Percentiles rank a stretch among this genome's conserved stretches.
Conservation (phyloP, 2,113 vertebrate species). For the Gobio gobio region DNA sequence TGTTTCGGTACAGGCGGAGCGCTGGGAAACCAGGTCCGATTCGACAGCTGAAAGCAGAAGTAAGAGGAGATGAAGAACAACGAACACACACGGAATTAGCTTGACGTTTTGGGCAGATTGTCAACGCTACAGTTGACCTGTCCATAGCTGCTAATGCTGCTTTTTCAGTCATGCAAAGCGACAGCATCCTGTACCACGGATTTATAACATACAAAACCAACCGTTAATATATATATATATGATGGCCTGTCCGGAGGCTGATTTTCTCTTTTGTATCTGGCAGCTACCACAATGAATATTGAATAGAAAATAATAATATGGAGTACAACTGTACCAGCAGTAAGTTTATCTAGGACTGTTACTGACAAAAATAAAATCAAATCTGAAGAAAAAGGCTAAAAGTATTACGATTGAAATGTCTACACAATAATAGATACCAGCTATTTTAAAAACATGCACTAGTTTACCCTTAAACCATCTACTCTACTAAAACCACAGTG, state of each 20-base stretch:
- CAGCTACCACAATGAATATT: slow-evolving; percentile 80
- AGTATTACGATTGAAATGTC: slow-evolving; percentile 88
- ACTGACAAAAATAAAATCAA: slow-evolving; percentile 85
- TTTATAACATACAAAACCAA: slow-evolving; percentile 65
- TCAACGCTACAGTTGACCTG: slow-evolving; percentile 63
- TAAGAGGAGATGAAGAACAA: slow-evolving; percentile 64
- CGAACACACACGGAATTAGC: slow-evolving; percentile 33
- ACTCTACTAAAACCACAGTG: slow-evolving; percentile 84
- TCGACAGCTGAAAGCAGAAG: slow-evolving; percentile 65
- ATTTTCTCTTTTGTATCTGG: slow-evolving; percentile 68
- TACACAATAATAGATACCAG: slow-evolving; percentile 99
- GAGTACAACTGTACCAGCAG: slow-evolving; percentile 99
- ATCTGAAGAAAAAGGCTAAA: slow-evolving; percentile 85
- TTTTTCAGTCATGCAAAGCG: slow-evolving; percentile 66
- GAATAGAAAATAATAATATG: slow-evolving; percentile 81
- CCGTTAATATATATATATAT: slow-evolving; percentile 34
- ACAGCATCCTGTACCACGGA: slow-evolving; percentile 78
- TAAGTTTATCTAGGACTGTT: slow-evolving; percentile 91
- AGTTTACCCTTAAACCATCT: slow-evolving; percentile 81
- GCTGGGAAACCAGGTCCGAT: slow-evolving; percentile 58
- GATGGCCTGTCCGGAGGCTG: slow-evolving; percentile 85
- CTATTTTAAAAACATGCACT: slow-evolving; percentile 91
- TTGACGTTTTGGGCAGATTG: slow-evolving; percentile 58
- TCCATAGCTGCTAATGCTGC: slow-evolving; percentile 60
- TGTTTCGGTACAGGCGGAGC: slow-evolving; percentile 72